These are phyloP conservation scores for Sinocyclocheilus anophthalmus DNA, from an alignment of 2,113 vertebrate genomes.

Conservation along the genomic window DNA sequence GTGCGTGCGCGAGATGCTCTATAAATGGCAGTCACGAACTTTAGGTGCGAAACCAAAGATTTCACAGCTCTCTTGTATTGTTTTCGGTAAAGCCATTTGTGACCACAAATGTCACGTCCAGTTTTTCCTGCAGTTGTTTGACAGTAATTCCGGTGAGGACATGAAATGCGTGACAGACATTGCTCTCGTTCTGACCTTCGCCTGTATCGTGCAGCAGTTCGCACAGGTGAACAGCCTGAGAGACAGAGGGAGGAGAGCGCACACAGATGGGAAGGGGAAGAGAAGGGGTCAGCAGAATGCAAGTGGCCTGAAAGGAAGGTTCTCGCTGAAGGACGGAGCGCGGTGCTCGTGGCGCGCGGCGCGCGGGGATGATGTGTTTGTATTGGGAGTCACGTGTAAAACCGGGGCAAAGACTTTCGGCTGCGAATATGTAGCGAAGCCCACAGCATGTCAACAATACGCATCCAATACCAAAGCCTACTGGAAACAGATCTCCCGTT, in stretches of 20 bases:
- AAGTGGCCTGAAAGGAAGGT: slow-evolving; percentile 70
- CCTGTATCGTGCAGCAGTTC: slow-evolving; percentile 73
- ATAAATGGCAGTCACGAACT: slow-evolving; percentile 30
- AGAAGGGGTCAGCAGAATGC: slow-evolving; percentile 42
- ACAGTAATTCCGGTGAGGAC: neutral
- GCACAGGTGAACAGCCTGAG: slow-evolving; percentile 68
- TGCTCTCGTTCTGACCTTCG: slow-evolving; percentile 73
- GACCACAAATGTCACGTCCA: neutral
- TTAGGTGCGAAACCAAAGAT: slow-evolving; percentile 54
- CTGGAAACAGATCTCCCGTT: slow-evolving; percentile 85
- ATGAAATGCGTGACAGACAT: slow-evolving; percentile 74
- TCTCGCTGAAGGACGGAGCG: slow-evolving; percentile 75
- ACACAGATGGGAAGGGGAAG: slow-evolving; percentile 58
- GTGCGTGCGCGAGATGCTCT: slow-evolving; percentile 26
- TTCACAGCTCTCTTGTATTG: neutral
- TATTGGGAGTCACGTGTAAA: slow-evolving; percentile 76
- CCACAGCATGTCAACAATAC: slow-evolving; percentile 76
- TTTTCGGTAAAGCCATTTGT: neutral
- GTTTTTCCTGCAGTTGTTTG: slow-evolving; percentile 8
- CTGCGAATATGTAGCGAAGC: slow-evolving; percentile 82
- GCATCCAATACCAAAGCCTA: slow-evolving; percentile 68
- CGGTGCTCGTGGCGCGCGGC: slow-evolving; percentile 80
- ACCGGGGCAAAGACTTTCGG: slow-evolving; percentile 62
- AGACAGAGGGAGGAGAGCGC: slow-evolving; percentile 53
- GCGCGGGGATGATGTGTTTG: slow-evolving; percentile 36